Base-by-base conservation (phyloP, 1,140 invertebrate genomes). In the Octopus bimaculoides region DNA sequence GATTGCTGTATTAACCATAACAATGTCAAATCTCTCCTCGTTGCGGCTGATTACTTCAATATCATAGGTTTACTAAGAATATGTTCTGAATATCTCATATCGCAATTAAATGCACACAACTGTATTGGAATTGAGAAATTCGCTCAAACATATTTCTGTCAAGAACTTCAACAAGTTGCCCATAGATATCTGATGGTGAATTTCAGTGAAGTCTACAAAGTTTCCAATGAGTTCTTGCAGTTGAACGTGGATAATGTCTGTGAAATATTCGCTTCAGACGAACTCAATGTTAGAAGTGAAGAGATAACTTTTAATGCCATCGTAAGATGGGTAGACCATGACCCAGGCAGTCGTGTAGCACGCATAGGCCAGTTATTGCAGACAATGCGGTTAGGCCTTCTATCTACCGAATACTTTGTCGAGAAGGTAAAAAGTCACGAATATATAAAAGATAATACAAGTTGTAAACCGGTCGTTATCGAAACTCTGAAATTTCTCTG, bases 311-410 rank as follows among this genome's bases (percentile, higher is more conserved):
- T 90, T 89, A 96, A 95, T 90, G 97, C 97, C 4, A 96, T 98
- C 73, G 97, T 99, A 94, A 94, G 95, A 82, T 99, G 98, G 98
- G 95, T 99, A 52, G 97, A 98, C 87, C 97, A 97, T 90, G 98
- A 98, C 89, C 94, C 97, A 20, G 94, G 95, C 0, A 96, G 97
- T 86, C 90, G 97, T 78, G 92, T 96, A 53, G 94, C 95, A 83
- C 95, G 97, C 82, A 93, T 96, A 7, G 92, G 93, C 0, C 91
- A 93, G 54, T 89, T 98, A 0, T 94, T 98, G 92, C 92, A 93
- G 61, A 94, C 94, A 78, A 84, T 89, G 20, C 92, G 96, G 26
- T 91, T 97, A 4, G 96, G 96, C 6, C 90, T 97, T 1, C 91
- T 98, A 84, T 94, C 96, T 78, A 96, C 95, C 0, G 93, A 95